Conservation (phyloP, 2,797 vertebrate species). For the Anguilla pacifica region DNA sequence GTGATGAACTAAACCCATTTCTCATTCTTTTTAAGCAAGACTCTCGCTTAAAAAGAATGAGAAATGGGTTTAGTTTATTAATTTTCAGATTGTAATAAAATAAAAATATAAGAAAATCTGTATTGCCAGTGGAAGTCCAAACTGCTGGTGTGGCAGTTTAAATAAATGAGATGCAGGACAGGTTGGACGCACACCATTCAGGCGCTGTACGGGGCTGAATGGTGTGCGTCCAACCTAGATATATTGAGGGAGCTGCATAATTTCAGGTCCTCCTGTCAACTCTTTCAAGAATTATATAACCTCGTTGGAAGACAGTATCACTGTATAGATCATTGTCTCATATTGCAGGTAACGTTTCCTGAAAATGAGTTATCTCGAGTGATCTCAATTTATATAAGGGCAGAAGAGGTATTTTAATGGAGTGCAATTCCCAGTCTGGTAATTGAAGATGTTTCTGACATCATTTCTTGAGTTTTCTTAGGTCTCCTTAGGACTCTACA, state of each 20-base stretch:
- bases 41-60: not conserved
- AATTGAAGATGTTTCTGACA: not conserved
- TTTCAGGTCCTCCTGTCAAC: constrained; percentile 14
- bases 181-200: not conserved
- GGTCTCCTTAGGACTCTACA: not conserved
- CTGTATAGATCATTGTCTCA: constrained; percentile 8
- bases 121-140: not conserved
- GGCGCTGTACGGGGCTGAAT: no score
- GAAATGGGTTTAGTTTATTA: not conserved
- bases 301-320: constrained; percentile 33
- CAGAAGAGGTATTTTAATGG: not conserved
- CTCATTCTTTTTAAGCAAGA: not conserved
- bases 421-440: not conserved
- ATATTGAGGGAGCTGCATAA: constrained; percentile 25
- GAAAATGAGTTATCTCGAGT: constrained; percentile 24
- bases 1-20: not conserved
- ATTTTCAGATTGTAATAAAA: not conserved
- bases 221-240: no score
- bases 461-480: not conserved
- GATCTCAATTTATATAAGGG: not conserved
- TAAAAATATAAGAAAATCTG: not conserved
- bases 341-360: not conserved
- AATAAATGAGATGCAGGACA: not conserved
- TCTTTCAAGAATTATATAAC: constrained; percentile 34
- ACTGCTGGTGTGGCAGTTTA: not conserved